phyloP scores from a whole-genome alignment of 2,888 invertebrate genomes.

The Cephalotes varians region DNA sequence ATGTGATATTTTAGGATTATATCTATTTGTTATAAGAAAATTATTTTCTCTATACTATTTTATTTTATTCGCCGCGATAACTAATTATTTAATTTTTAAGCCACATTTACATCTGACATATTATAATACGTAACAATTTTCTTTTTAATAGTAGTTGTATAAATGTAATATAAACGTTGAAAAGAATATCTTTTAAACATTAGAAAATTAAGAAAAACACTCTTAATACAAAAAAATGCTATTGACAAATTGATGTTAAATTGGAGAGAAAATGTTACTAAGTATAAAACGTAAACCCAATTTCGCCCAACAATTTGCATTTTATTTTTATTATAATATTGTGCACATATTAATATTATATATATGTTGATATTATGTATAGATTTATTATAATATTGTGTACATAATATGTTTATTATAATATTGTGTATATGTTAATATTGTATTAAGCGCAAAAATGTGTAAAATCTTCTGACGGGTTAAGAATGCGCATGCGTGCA shows the following conservation, averaged over 20 bases:
- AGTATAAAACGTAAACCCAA: background rate
- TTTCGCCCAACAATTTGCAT: background rate
- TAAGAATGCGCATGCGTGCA: background rate
- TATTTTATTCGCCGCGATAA: background rate
- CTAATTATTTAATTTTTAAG: background rate
- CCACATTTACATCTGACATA: background rate
- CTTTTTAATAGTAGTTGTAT: background rate
- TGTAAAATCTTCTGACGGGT: background rate
- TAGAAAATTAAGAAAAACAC: background rate
- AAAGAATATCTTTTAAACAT: background rate
- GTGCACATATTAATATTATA: too few species aligned
- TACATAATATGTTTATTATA: too few species aligned
- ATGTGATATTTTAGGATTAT: background rate
- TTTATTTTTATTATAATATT: background rate
- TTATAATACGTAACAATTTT: background rate
- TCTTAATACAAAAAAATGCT: constrained; percentile 1
- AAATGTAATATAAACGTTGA: background rate
- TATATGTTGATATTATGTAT: too few species aligned
- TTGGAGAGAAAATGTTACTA: background rate
- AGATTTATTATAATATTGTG: too few species aligned
- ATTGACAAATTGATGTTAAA: background rate
- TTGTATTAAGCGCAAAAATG: background rate
- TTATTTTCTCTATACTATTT: background rate
- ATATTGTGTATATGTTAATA: too few species aligned
- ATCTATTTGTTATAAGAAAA: background rate